Base-by-base conservation (phyloP, 2,113 vertebrate genomes). In the Ceratotherium simum region DNA sequence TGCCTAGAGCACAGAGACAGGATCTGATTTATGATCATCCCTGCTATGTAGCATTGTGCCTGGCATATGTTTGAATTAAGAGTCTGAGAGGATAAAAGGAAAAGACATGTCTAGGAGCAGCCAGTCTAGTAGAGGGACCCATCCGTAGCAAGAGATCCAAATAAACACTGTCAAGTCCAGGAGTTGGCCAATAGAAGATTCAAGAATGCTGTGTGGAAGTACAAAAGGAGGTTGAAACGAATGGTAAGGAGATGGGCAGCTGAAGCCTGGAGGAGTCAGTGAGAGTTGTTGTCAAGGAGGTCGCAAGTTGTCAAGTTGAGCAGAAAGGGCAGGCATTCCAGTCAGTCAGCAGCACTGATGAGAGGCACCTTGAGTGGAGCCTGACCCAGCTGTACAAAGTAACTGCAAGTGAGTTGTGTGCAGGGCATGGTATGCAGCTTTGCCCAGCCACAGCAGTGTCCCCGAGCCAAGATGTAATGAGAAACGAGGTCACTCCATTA, bases 391-490 rank as follows among this genome's bases (percentile, higher is more conserved):
- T 76, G 36, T 65, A 18, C 62, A 36, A 27, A 92, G 73, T 18
- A 29, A 33, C 60, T 21, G 0, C 17, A 70, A 48, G 65, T 4
- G 4, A 88, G 54, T 25, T 65, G 64, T 56, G 31, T 95, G n/a
- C 82, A 42, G 56, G 51, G 21, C 36, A 46, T 11, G 33, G 58
- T 70, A 46, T 8, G 18, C 78, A 80, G 94, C 75, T 95, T 83
- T 42, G 64, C 72, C 58, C 21, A 51, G 84, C 79, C 16, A 29
- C 2, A 0, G 29, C 64, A 6, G 39, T 6, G 0, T 84, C 39
- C 75, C 23, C 0, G 20, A 96, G 94, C 92, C 95, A 96, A 87
- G 56, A 95, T 95, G 96, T 96, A 95, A 91, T 95, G 84, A 97
- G 97, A 96, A 84, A 85, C 13, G 25, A 92, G 48, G 56, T 76